Conservation (phyloP, 2,113 vertebrate species). For the Spheniscus mendiculus region DNA sequence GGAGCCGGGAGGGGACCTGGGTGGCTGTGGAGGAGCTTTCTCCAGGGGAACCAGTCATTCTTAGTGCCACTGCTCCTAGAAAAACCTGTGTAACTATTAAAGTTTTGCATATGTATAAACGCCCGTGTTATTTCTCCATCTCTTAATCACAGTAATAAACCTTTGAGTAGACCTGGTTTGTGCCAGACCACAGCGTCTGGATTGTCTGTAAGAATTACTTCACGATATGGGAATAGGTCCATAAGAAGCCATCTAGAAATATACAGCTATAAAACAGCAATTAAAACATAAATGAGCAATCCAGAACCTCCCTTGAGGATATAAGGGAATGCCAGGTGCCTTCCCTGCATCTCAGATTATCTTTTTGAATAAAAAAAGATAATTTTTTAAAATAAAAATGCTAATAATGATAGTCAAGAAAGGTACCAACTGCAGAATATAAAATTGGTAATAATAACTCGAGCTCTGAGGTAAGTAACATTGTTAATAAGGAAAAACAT, state of each 20-base stretch:
- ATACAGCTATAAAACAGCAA: not conserved
- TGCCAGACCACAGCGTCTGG: not conserved
- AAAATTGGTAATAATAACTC: not conserved
- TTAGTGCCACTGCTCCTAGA: not conserved
- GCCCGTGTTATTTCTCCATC: not conserved
- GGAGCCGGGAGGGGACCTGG: not conserved
- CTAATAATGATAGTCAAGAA: not conserved
- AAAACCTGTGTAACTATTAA: not conserved
- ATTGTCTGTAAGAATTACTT: not conserved
- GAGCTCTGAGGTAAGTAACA: not conserved
- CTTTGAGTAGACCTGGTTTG: not conserved
- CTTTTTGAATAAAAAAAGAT: not conserved
- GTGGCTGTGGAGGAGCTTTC: not conserved
- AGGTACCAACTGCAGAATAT: not conserved
- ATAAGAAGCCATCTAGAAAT: not conserved
- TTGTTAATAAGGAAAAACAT: not conserved
- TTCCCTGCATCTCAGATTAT: not conserved
- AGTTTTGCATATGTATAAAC: not conserved
- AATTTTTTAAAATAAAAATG: slow-evolving; percentile 2
- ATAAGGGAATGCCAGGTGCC: not conserved
- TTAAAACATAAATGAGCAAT: not conserved
- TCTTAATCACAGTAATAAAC: not conserved
- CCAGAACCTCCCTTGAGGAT: not conserved
- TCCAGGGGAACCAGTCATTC: not conserved
- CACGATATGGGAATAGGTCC: not conserved